A percentile compares a stretch with the other conserved stretches of the same genome.
Evolutionary conservation across 2,797 vertebrate species (phyloP).

Genomic region (Bradypus variegatus): DNA sequence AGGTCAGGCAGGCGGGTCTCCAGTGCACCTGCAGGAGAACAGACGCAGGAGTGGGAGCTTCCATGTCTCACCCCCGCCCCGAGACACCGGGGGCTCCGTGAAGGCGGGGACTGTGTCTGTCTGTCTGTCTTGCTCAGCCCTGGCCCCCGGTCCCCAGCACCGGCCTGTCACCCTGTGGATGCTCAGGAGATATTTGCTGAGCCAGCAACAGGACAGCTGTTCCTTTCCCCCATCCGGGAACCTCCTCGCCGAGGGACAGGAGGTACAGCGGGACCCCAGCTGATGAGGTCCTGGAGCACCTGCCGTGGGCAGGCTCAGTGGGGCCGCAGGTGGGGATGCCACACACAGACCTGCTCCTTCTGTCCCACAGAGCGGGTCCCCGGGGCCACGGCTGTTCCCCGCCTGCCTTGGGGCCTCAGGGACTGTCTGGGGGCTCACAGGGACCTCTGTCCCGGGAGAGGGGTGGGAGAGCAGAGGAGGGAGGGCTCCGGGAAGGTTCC

Average conservation of each 20-base stretch:
- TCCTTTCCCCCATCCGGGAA: no score
- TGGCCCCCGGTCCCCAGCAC: not conserved
- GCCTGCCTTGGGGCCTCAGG: not conserved
- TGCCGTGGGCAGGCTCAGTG: not conserved
- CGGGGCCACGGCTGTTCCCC: not conserved
- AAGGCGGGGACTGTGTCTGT: not conserved
- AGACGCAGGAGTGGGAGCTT: no score
- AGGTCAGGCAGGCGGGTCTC: not conserved
- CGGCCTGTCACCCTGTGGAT: no score
- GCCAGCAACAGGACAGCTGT: no score
- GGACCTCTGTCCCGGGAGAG: no score
- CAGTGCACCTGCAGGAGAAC: no score
- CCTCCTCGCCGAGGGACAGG: no score
- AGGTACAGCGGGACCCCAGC: no score
- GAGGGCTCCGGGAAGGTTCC: no score
- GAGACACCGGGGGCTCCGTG: not conserved
- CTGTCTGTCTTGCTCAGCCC: not conserved
- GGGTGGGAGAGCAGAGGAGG: no score
- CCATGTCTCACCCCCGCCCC: no score
- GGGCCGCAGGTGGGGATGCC: accelerated
- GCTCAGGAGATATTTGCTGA: not conserved
- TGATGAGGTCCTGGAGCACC: not conserved
- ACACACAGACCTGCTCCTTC: not conserved
- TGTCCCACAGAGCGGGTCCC: not conserved
- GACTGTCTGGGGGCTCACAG: not conserved